A percentile compares a stretch with the other conserved stretches of the same genome.
Evolutionary conservation across 2,113 vertebrate genomes (phyloP).

Genomic region (Bostrychus sinensis): DNA sequence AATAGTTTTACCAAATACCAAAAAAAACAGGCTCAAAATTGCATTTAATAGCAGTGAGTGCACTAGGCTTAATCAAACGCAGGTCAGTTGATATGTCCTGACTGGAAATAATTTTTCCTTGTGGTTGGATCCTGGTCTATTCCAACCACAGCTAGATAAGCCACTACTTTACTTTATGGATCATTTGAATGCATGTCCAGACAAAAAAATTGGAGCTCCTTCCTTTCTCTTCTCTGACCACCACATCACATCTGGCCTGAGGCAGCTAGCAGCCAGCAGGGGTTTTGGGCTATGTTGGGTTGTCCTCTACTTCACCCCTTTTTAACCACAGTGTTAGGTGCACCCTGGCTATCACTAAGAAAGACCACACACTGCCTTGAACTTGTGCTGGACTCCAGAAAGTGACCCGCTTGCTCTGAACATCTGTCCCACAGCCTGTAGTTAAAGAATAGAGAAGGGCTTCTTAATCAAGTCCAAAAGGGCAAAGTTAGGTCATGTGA

Average conservation of each 20-base stretch:
- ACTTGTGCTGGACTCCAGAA: conserved; percentile 7
- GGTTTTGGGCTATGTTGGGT: conserved; percentile 25
- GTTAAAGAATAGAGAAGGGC: not conserved
- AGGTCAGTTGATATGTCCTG: conserved; percentile 1
- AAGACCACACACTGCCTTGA: conserved; percentile 15
- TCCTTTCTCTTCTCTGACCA: conserved; percentile 39
- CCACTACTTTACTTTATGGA: conserved; percentile 20
- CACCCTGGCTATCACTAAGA: conserved; percentile 14
- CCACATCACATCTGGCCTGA: conserved; percentile 47
- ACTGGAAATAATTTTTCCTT: not conserved
- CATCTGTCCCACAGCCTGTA: not conserved
- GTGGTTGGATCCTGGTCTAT: conserved; percentile 21
- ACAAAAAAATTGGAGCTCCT: conserved; percentile 26
- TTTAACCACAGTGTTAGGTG: conserved; percentile 27
- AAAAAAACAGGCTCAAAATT: conserved; percentile 15
- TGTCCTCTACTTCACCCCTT: conserved; percentile 49
- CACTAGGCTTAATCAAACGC: not conserved
- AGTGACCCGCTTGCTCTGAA: not conserved
- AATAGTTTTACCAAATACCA: not conserved
- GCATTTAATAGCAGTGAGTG: conserved; percentile 19
- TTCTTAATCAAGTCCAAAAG: not conserved
- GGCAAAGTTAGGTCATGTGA: not conserved
- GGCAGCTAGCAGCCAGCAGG: not conserved
- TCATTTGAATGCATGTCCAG: conserved; percentile 25
- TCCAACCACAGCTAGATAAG: conserved; percentile 33